These are phyloP conservation scores for Peromyscus eremicus DNA, from an alignment of 2,797 vertebrate genomes.

Conservation along the genomic window DNA sequence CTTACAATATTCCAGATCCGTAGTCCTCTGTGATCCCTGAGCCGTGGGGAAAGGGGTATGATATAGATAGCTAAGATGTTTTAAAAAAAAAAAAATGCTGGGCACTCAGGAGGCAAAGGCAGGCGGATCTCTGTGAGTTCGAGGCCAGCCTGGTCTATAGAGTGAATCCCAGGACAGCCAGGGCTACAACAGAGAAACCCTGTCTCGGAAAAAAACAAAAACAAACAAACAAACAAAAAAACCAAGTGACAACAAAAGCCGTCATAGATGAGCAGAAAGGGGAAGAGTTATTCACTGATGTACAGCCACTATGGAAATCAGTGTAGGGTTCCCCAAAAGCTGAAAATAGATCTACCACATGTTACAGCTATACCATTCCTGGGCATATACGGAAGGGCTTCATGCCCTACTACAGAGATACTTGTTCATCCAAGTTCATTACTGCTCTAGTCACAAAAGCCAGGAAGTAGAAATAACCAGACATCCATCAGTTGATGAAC, in stretches of 20 bases:
- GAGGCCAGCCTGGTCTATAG: not conserved
- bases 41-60: not conserved
- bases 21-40: not conserved
- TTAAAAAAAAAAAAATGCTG: not conserved
- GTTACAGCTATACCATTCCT: not conserved
- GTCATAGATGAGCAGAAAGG: not conserved
- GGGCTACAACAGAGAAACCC: not conserved
- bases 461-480: not conserved
- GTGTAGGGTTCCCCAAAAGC: not conserved
- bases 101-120: not conserved
- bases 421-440: not conserved
- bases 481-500: too few relatives aligned
- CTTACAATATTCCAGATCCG: not conserved
- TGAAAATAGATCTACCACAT: not conserved
- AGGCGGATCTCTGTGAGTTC: not conserved
- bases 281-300: not conserved
- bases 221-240: too few relatives aligned
- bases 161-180: not conserved
- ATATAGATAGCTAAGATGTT: not conserved
- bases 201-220: not conserved
- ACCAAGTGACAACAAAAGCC: not conserved
- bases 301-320: not conserved
- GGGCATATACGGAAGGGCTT: not conserved
- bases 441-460: not conserved
- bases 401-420: not conserved